Evolutionary conservation across 2,113 vertebrate genomes (phyloP).

Genomic region (Sorex araneus): DNA sequence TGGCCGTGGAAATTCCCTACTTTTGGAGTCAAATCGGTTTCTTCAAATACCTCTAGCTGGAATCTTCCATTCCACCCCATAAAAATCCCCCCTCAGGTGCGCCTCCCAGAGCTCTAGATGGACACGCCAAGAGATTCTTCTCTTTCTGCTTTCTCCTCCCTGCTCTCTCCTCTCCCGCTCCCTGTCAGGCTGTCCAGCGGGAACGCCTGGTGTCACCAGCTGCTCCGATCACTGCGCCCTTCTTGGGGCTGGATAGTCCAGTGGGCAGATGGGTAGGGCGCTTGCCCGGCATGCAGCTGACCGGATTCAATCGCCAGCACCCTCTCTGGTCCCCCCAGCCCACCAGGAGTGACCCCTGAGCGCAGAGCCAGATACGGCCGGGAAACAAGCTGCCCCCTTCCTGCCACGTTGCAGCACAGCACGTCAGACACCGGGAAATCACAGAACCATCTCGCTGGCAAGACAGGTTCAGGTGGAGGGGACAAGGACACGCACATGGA

Average conservation of each 20-base stretch:
- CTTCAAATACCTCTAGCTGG: slow-evolving; percentile 7
- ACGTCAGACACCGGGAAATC: neutral
- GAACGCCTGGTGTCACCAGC: neutral
- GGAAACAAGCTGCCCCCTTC: neutral
- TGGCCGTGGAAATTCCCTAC: neutral
- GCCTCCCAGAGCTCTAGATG: neutral
- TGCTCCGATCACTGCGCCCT: slow-evolving; percentile 32
- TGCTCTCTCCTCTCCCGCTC: neutral
- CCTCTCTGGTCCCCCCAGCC: too few relatives aligned
- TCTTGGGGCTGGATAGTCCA: too few relatives aligned
- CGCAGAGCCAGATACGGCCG: too few relatives aligned
- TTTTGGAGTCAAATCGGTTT: neutral
- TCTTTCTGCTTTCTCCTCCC: too few relatives aligned
- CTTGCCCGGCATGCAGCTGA: too few relatives aligned
- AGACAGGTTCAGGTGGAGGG: neutral
- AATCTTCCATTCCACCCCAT: neutral
- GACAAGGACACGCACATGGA: neutral
- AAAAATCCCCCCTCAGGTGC: neutral
- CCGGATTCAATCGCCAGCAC: too few relatives aligned
- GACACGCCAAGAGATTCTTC: slow-evolving; percentile 59
- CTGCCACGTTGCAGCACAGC: neutral
- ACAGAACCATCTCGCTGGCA: neutral
- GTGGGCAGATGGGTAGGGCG: too few relatives aligned
- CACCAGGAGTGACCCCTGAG: too few relatives aligned
- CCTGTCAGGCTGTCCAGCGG: slow-evolving; percentile 61